Percentiles rank a stretch among this genome's conserved stretches.
phyloP scores from a whole-genome alignment of 2,888 invertebrate genomes.

The Aphodius granarius region DNA sequence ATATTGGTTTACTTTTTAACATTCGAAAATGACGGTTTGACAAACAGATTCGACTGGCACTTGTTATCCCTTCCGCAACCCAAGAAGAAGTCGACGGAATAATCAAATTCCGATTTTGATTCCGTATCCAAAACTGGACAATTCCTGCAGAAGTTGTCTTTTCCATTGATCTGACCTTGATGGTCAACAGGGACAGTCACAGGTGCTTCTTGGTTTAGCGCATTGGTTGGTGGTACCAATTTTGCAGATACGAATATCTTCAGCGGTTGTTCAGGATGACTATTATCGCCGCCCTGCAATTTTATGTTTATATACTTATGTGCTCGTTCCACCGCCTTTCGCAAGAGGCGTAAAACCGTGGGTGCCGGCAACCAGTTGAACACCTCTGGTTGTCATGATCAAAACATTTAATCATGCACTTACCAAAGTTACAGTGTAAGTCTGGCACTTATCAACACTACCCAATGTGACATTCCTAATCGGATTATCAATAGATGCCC shows the following conservation, averaged over 20 bases:
- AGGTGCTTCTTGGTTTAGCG: not conserved
- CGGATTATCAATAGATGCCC: slow-evolving; percentile 26
- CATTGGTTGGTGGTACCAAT: not conserved
- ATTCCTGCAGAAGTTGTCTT: slow-evolving; percentile 38
- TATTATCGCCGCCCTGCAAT: too few species aligned
- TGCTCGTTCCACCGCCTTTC: too few species aligned
- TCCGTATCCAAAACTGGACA: slow-evolving; percentile 39
- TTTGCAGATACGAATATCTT: not conserved
- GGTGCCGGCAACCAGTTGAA: too few species aligned
- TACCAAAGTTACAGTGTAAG: not conserved
- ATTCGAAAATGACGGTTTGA: slow-evolving; percentile 36
- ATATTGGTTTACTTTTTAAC: slow-evolving; percentile 13
- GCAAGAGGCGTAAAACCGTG: too few species aligned
- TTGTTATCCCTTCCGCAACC: slow-evolving; percentile 45
- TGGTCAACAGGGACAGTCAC: not conserved
- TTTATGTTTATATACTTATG: too few species aligned
- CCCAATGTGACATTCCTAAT: not conserved
- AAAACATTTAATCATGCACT: not conserved
- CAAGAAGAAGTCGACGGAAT: slow-evolving; percentile 43
- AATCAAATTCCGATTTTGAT: slow-evolving; percentile 35
- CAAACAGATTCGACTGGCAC: slow-evolving; percentile 40
- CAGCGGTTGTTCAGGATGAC: not conserved
- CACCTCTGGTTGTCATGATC: too few species aligned
- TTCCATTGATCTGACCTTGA: slow-evolving; percentile 16
- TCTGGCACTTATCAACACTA: not conserved